Percentiles rank a stretch among this genome's conserved stretches.
Conservation (phyloP, 2,113 vertebrate genomes). For the Centropus unirufus region DNA sequence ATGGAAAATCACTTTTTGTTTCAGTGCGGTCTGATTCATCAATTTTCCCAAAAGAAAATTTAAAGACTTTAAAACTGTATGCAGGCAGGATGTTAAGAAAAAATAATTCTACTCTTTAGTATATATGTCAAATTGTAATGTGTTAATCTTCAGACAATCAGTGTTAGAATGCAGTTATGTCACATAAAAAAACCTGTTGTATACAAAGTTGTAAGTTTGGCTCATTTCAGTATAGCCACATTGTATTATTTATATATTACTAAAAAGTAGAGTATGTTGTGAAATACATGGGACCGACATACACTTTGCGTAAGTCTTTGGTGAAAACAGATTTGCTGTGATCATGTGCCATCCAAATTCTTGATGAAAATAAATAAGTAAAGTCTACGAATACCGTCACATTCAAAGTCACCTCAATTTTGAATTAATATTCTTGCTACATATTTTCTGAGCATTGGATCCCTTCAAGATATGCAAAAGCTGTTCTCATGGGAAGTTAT, state of each 20-base stretch:
- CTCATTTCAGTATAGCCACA: background rate
- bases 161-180: background rate
- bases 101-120: background rate
- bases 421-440: background rate
- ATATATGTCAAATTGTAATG: background rate
- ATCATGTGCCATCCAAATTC: background rate
- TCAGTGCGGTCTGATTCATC: background rate
- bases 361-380: background rate
- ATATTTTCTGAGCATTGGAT: background rate
- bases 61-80: background rate
- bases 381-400: background rate
- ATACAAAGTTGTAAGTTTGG: background rate
- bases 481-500: background rate
- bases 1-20: background rate
- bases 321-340: background rate
- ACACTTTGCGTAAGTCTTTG: background rate
- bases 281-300: background rate
- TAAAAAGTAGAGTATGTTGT: background rate
- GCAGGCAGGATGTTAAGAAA: background rate
- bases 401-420: background rate
- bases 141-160: background rate
- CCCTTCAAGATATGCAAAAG: background rate
- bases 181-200: background rate
- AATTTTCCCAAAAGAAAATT: background rate
- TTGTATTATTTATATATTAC: background rate